These are phyloP conservation scores for Phenacoccus solenopsis DNA, from an alignment of 1,140 invertebrate genomes.

Conservation along the genomic window DNA sequence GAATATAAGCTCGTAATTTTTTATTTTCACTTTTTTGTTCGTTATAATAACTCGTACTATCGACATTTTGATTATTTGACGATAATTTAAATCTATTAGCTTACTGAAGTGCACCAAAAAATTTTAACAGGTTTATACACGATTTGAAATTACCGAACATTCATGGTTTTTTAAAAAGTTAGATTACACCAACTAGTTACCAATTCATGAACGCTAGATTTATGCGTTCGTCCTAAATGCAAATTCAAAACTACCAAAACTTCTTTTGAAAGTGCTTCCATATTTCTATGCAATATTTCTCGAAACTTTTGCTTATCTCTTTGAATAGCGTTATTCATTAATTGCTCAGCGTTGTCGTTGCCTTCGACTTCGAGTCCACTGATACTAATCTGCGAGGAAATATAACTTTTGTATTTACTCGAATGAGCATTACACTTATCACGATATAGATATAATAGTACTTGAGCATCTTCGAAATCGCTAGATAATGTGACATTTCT, in stretches of 20 bases:
- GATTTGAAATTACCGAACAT: too few species aligned
- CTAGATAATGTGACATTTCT: background rate
- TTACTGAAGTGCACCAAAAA: too few species aligned
- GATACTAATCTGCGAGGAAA: background rate
- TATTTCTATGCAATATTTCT: background rate
- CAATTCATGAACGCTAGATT: background rate
- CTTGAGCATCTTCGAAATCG: background rate
- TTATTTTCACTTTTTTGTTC: too few species aligned
- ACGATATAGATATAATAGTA: background rate
- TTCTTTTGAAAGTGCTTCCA: background rate
- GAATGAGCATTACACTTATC: too few species aligned
- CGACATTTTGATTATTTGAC: too few species aligned
- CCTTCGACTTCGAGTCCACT: background rate
- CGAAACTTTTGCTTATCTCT: background rate
- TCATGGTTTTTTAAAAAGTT: too few species aligned
- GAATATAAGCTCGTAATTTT: too few species aligned
- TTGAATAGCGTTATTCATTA: background rate
- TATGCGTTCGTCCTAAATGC: background rate
- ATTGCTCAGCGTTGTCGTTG: background rate
- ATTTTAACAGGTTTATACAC: too few species aligned
- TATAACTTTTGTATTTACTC: too few species aligned
- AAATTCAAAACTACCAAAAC: background rate
- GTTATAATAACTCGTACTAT: too few species aligned
- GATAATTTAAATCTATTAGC: too few species aligned
- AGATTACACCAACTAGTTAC: background rate